Evolutionary conservation across 1,140 invertebrate species (phyloP).

Genomic region (Aphis gossypii): DNA sequence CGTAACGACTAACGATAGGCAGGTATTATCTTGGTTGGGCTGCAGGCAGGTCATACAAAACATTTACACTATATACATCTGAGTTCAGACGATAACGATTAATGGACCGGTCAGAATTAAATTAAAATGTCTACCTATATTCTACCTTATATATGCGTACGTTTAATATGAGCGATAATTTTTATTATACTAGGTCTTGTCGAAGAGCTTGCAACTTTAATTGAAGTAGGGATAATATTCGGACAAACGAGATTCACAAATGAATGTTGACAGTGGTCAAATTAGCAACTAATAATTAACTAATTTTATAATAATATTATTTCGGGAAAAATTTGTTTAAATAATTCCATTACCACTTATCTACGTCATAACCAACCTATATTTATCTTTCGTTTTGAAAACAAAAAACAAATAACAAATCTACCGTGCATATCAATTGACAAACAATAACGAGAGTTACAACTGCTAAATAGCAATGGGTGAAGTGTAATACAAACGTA

Average conservation of each 20-base stretch:
- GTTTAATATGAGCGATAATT: not conserved
- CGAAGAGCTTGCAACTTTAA: not conserved
- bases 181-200: not conserved
- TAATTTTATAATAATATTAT: not conserved
- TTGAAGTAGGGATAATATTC: not conserved
- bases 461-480: not conserved
- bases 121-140: not conserved
- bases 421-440: not conserved
- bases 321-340: not conserved
- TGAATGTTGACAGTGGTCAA: not conserved
- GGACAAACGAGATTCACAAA: not conserved
- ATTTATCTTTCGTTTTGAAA: not conserved
- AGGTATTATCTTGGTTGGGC: not conserved
- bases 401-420: not conserved
- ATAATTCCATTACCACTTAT: not conserved
- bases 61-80: not conserved
- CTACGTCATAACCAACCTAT: not conserved
- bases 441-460: not conserved
- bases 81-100: not conserved
- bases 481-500: not conserved
- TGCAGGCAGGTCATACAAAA: not conserved
- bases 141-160: too few relatives aligned
- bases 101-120: not conserved
- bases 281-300: not conserved
- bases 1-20: not conserved